A percentile compares a stretch with the other conserved stretches of the same genome.
Evolutionary conservation across 1,140 invertebrate species (phyloP).

Genomic region (Diachasmimorpha longicaudata): DNA sequence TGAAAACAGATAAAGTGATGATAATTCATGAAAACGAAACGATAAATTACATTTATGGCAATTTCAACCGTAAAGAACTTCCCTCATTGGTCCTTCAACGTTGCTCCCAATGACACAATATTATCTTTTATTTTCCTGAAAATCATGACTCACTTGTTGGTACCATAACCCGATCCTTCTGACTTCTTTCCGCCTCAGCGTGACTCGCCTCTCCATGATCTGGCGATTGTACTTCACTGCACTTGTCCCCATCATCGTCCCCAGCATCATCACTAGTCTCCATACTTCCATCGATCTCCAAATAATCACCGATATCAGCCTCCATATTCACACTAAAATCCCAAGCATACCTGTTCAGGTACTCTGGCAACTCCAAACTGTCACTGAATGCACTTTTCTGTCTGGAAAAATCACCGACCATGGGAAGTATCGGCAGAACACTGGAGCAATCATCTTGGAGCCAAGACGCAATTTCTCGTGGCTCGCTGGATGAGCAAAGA

Average conservation of each 20-base stretch:
- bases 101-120: too few relatives aligned
- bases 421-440: not conserved
- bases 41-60: too few relatives aligned
- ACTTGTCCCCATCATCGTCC: not conserved
- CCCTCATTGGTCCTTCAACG: too few relatives aligned
- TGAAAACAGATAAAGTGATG: too few relatives aligned
- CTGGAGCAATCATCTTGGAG: not conserved
- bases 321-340: not conserved
- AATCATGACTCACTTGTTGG: conserved; percentile 1
- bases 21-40: too few relatives aligned
- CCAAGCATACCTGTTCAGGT: not conserved
- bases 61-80: too few relatives aligned
- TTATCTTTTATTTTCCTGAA: not conserved
- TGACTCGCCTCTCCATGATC: not conserved
- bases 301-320: not conserved
- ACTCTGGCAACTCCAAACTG: not conserved
- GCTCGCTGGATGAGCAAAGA: not conserved
- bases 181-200: not conserved
- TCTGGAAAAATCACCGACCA: not conserved
- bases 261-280: not conserved
- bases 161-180: not conserved
- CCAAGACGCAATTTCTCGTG: not conserved
- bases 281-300: not conserved
- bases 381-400: not conserved
- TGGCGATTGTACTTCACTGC: not conserved